Conservation (phyloP, 1,140 invertebrate genomes). For the Drosophila jambulina region DNA sequence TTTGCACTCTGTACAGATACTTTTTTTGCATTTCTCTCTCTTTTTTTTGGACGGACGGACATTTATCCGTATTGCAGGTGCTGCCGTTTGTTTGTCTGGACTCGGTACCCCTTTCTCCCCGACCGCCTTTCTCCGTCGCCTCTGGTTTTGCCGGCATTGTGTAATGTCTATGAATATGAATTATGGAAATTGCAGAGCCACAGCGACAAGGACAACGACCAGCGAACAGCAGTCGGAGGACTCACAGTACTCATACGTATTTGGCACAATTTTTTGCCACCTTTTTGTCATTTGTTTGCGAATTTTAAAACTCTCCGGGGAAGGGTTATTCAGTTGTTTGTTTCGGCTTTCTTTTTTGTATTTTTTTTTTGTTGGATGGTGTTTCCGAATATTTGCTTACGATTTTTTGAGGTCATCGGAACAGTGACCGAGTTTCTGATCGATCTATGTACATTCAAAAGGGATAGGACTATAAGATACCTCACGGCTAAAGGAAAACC, state of each 20-base stretch:
- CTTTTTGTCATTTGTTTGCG: conserved; percentile 38
- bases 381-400: conserved; percentile 23
- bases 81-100: conserved; percentile 73
- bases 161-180: conserved; percentile 81
- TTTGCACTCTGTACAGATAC: conserved; percentile 68
- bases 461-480: neutral
- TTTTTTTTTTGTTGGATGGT: conserved; percentile 4
- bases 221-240: conserved; percentile 37
- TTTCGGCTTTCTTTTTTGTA: neutral
- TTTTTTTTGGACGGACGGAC: conserved; percentile 47
- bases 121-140: conserved; percentile 15
- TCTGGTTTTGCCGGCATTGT: conserved; percentile 35
- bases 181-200: conserved; percentile 80
- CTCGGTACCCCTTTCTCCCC: conserved; percentile 31
- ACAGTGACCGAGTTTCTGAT: conserved; percentile 62
- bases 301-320: conserved; percentile 43
- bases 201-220: conserved; percentile 65
- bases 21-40: conserved; percentile 31
- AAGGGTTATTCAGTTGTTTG: conserved; percentile 16
- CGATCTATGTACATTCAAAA: neutral
- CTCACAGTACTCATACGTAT: conserved; percentile 48
- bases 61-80: conserved; percentile 82
- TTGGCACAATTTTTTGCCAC: conserved; percentile 46
- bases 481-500: no score
- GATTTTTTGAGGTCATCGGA: conserved; percentile 48